phyloP scores from a whole-genome alignment of 2,888 invertebrate genomes.

The Dascillus cervinus region DNA sequence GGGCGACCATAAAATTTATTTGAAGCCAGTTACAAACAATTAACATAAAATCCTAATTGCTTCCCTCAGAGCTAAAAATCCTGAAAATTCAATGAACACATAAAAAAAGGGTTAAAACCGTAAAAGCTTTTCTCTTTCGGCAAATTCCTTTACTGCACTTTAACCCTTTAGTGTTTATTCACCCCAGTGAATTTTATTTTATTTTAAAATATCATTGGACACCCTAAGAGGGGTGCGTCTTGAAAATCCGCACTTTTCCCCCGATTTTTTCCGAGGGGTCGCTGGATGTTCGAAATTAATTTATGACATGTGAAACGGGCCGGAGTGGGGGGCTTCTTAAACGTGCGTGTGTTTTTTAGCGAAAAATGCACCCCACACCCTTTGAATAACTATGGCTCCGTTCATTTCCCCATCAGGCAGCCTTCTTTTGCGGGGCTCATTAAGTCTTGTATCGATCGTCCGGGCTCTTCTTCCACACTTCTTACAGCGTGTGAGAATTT shows the following conservation, averaged over 20 bases:
- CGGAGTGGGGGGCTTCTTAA: no score
- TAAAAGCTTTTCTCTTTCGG: slow-evolving; percentile 27
- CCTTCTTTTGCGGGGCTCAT: slow-evolving; percentile 41
- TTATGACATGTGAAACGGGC: no score
- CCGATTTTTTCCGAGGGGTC: no score
- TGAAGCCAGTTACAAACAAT: slow-evolving; percentile 34
- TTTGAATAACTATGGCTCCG: no score
- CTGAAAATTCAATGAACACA: slow-evolving; percentile 36
- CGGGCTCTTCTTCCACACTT: slow-evolving; percentile 32
- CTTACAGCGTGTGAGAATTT: slow-evolving; percentile 41
- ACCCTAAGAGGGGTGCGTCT: slow-evolving; percentile 17
- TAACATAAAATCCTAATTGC: slow-evolving; percentile 37
- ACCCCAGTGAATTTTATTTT: slow-evolving; percentile 33
- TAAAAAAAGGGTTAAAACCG: slow-evolving; percentile 34
- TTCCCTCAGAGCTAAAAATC: slow-evolving; percentile 33
- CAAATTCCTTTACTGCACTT: slow-evolving; percentile 29
- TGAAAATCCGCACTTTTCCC: slow-evolving; percentile 12
- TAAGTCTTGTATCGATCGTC: slow-evolving; percentile 38
- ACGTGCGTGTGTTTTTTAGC: no score
- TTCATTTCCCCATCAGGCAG: slow-evolving; percentile 30
- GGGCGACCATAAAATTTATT: slow-evolving; percentile 32
- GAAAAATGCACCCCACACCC: no score
- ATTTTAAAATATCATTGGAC: slow-evolving; percentile 32
- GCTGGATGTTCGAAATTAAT: no score
- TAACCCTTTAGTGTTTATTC: slow-evolving; percentile 34